Base-by-base conservation (phyloP, 30 jellyfish, hydroid and myxozoan genomes). In the Mastigias papua region DNA sequence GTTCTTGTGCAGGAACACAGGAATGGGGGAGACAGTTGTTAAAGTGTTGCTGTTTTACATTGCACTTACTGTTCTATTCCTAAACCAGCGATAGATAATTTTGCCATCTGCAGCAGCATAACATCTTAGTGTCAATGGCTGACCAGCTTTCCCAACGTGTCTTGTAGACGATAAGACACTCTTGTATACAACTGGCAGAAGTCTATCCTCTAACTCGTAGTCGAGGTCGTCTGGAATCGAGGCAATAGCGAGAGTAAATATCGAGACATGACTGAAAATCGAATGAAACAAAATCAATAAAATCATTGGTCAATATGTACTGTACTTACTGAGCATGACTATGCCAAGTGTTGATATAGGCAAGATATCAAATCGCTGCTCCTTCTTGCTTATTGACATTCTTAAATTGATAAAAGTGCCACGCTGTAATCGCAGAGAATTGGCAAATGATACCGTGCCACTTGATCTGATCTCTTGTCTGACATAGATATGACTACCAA, bases 211-310 rank as follows among this genome's bases (percentile, higher is more conserved):
- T 2, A 67, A 30, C 32, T 68, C 61, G 27, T 65, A 29, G 54
- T 82, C 91, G 19, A 66, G 91, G 72, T 82, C 91, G 20, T 82
- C 91, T 82, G 84, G 57, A 63, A 68, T 21, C 25, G 67, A 54
- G 17, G 9, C 67, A 54, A 5, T 54, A 11, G 17, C 67, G 25
- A 54, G 23, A 0, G 23, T 54, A 21, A 54, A 19, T 6, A 54
- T 2, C 67, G 17, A 54, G 7, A 42, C 13, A 4, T 42, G 7
- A 42, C 7, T 4, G 13, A 15, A 15, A 42, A 42, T 42, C 54
- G 13, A 42, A 42, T 42, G 7, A 15, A 15, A 42, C 7, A 42
- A 42, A n/a, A n/a, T n/a, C n/a, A n/a, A 42, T 42, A 42, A 15
- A 8, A 42, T 42, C 7, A 15, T 42, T 42, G 7, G 54, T 42